A percentile compares a stretch with the other conserved stretches of the same genome.
Evolutionary conservation across 2,113 vertebrate species (phyloP).

Genomic region (Heloderma charlesbogerti): DNA sequence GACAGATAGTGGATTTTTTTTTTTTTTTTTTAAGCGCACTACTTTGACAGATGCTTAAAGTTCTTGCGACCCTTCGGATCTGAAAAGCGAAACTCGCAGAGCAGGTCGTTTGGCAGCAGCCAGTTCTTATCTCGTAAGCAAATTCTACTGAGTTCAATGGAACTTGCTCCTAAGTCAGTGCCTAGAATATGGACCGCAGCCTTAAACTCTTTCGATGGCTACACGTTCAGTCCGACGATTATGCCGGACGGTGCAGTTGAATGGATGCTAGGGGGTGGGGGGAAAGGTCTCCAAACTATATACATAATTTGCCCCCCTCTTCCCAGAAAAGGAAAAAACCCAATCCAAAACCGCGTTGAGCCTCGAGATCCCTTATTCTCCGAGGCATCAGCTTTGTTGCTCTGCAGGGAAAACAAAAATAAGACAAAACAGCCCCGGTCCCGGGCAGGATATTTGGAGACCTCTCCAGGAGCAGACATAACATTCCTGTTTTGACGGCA

Average conservation of each 20-base stretch:
- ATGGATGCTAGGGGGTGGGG: neutral
- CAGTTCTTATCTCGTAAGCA: neutral
- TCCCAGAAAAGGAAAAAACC: no score
- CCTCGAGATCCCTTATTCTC: neutral
- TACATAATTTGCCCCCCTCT: neutral
- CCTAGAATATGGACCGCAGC: neutral
- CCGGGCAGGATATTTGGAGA: constrained; percentile 45
- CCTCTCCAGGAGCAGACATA: constrained; percentile 35
- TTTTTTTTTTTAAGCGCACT: neutral
- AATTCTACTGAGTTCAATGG: neutral
- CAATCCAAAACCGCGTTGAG: neutral
- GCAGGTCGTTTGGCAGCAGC: neutral
- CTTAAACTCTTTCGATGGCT: neutral
- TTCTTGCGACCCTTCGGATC: no score
- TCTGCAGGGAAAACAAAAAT: neutral
- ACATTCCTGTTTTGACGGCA: constrained; percentile 58
- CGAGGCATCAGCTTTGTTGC: neutral
- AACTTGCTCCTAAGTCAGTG: neutral
- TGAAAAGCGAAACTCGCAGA: neutral
- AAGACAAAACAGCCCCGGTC: constrained; percentile 11
- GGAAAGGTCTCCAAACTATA: no score
- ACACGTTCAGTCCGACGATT: neutral
- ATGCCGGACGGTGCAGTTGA: neutral
- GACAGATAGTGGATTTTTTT: neutral
- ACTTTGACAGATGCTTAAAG: neutral